These are phyloP conservation scores for Heterotis niloticus DNA, from an alignment of 2,113 vertebrate genomes.

Conservation along the genomic window DNA sequence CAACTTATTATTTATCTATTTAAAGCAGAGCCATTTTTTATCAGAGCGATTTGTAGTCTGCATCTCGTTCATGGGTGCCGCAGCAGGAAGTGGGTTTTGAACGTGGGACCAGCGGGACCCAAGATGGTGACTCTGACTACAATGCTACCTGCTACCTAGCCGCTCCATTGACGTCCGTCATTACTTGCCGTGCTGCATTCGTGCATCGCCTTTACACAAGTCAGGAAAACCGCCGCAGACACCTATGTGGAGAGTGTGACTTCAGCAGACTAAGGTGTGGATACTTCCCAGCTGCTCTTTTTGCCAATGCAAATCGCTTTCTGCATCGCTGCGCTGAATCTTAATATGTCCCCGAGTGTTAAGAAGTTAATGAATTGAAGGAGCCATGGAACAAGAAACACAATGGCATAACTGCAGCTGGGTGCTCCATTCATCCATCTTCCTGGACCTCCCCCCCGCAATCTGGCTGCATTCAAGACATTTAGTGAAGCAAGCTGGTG, in stretches of 20 bases:
- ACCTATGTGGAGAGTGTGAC: neutral
- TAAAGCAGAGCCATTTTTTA: too few relatives aligned
- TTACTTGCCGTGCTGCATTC: too few relatives aligned
- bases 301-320: neutral
- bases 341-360: slow-evolving; percentile 22
- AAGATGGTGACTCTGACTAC: neutral
- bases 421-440: slow-evolving; percentile 53
- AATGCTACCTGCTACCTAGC: neutral
- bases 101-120: neutral
- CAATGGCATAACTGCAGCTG: slow-evolving; percentile 52
- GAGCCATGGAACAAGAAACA: neutral
- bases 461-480: slow-evolving; percentile 54
- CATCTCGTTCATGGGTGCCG: too few relatives aligned
- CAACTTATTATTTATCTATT: too few relatives aligned
- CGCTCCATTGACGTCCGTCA: too few relatives aligned
- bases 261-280: too few relatives aligned
- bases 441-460: slow-evolving; percentile 44
- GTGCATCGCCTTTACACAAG: neutral
- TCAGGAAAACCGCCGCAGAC: neutral
- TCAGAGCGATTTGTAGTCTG: too few relatives aligned
- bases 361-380: neutral
- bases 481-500: slow-evolving; percentile 48
- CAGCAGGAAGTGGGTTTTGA: too few relatives aligned
- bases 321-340: neutral
- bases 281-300: neutral